Conservation (phyloP, 2,888 invertebrate genomes). For the Ochropleura leucogaster region DNA sequence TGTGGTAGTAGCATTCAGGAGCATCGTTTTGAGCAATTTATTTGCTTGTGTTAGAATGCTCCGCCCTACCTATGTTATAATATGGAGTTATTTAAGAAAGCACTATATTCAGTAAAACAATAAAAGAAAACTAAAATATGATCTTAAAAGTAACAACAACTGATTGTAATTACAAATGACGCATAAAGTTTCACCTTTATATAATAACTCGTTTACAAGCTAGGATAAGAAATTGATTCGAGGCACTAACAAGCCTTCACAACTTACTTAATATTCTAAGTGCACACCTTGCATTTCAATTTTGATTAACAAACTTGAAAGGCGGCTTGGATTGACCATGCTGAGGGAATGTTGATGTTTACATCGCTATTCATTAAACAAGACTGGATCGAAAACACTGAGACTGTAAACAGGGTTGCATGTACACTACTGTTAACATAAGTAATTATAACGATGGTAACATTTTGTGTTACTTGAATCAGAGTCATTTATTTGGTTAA, state of each 20-base stretch:
- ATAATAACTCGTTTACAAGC: constrained; percentile 35
- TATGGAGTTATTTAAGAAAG: no score
- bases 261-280: constrained; percentile 48
- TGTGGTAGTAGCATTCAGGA: no score
- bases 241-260: constrained; percentile 29
- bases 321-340: constrained; percentile 29
- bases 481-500: no score
- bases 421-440: neutral
- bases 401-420: neutral
- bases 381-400: neutral
- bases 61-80: no score
- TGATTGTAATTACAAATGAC: neutral
- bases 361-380: constrained; percentile 21
- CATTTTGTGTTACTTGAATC: no score
- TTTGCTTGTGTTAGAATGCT: no score
- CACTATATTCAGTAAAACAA: no score
- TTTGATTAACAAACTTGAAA: constrained; percentile 55
- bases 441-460: no score
- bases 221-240: constrained; percentile 37
- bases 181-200: neutral
- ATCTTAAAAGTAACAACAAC: neutral
- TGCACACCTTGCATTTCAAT: constrained; percentile 58
- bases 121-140: no score
- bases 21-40: no score
- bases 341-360: constrained; percentile 33